phyloP scores from a whole-genome alignment of 1,140 invertebrate species.

The Cherax quadricarinatus region DNA sequence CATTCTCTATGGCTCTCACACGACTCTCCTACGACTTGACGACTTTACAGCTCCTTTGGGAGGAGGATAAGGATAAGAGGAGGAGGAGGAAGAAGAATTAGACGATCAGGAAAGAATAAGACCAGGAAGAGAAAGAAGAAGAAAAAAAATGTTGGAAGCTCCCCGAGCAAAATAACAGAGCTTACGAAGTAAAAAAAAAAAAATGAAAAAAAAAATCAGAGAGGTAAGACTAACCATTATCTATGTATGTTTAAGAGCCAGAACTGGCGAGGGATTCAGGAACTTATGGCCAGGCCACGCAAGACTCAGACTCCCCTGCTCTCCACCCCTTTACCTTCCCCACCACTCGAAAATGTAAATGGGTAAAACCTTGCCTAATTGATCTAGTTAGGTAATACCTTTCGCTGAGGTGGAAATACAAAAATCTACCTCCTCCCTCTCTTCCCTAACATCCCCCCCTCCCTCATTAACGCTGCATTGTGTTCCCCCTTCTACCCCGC shows the following conservation, averaged over 20 bases:
- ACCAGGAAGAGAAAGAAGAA: background rate
- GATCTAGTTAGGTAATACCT: constrained; percentile 61
- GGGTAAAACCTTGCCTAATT: constrained; percentile 60
- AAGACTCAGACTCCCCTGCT: background rate
- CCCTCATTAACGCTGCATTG: constrained; percentile 58
- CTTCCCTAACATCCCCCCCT: background rate
- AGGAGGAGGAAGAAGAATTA: background rate
- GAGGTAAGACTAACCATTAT: constrained; percentile 47
- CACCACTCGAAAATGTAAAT: constrained; percentile 53
- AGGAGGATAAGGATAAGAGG: background rate
- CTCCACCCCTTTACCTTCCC: constrained; percentile 16
- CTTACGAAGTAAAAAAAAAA: background rate
- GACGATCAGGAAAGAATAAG: background rate
- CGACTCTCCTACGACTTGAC: too few species aligned
- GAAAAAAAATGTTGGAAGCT: constrained; percentile 4
- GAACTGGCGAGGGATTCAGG: background rate
- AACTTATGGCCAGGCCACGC: too few species aligned
- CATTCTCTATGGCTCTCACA: too few species aligned
- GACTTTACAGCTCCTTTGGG: too few species aligned
- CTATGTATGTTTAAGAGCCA: constrained; percentile 37
- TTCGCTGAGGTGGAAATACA: constrained; percentile 41
- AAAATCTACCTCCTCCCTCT: background rate
- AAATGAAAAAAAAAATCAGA: background rate
- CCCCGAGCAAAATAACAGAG: background rate
- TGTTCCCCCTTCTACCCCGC: constrained; percentile 7